phyloP scores from a whole-genome alignment of 2,888 invertebrate species.

The Pyrochroa serraticornis region DNA sequence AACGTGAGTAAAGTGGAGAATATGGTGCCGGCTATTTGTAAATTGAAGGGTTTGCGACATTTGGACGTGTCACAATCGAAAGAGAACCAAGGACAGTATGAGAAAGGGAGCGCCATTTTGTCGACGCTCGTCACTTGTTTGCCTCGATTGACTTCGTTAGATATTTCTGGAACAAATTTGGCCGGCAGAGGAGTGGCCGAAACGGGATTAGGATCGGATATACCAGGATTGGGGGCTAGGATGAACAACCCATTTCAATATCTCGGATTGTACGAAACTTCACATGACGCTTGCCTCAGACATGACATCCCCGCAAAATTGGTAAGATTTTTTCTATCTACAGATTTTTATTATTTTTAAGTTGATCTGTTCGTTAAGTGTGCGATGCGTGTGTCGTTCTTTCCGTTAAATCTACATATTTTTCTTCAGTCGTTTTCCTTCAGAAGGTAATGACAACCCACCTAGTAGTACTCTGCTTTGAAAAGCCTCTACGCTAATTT shows the following conservation, averaged over 20 bases:
- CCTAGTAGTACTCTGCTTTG: too few species aligned
- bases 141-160: slow-evolving; percentile 79
- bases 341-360: not conserved
- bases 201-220: slow-evolving; percentile 63
- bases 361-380: slow-evolving; percentile 5
- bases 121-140: slow-evolving; percentile 74
- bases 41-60: slow-evolving; percentile 66
- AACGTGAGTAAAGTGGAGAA: slow-evolving; percentile 75
- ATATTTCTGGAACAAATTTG: slow-evolving; percentile 95
- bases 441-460: too few species aligned
- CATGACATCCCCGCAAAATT: slow-evolving; percentile 89
- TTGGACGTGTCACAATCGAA: slow-evolving; percentile 85
- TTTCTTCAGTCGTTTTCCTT: too few species aligned
- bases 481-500: too few species aligned
- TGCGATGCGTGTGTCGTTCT: too few species aligned
- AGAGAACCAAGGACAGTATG: slow-evolving; percentile 72
- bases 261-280: slow-evolving; percentile 89
- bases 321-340: slow-evolving; percentile 62
- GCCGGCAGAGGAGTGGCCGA: slow-evolving; percentile 83
- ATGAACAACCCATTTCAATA: slow-evolving; percentile 83
- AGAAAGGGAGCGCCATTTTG: slow-evolving; percentile 75
- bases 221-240: slow-evolving; percentile 83
- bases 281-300: slow-evolving; percentile 86
- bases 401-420: too few species aligned
- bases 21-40: slow-evolving; percentile 67